These are phyloP conservation scores for Tetragnatha versicolor DNA, from an alignment of 1,140 invertebrate genomes.

Conservation along the genomic window DNA sequence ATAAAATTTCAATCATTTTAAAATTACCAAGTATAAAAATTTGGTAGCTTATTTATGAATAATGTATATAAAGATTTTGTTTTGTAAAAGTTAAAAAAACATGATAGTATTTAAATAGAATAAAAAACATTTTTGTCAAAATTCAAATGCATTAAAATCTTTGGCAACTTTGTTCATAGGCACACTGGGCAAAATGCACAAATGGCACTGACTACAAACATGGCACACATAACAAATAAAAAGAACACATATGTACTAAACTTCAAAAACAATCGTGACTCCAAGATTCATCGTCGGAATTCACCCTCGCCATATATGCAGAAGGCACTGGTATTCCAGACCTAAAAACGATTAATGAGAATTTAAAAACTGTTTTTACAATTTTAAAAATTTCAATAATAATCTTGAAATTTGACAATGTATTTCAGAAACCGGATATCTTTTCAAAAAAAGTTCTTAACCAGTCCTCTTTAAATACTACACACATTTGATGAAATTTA, in stretches of 20 bases:
- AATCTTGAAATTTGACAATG: no score
- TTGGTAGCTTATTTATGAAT: not conserved
- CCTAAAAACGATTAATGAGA: no score
- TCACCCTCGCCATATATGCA: not conserved
- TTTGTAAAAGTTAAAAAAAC: conserved; percentile 4
- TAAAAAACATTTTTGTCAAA: not conserved
- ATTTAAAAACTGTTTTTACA: no score
- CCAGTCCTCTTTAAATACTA: no score
- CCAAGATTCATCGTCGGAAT: conserved; percentile 34
- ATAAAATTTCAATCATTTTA: not conserved
- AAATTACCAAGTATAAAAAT: not conserved
- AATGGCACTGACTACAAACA: conserved; percentile 24
- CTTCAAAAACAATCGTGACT: conserved; percentile 37
- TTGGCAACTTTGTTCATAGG: conserved; percentile 32
- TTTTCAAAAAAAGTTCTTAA: no score
- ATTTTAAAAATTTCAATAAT: no score
- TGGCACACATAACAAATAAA: conserved; percentile 35
- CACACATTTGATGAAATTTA: no score
- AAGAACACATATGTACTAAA: not conserved
- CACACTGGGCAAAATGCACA: conserved; percentile 26
- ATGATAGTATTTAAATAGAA: not conserved
- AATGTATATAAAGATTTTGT: not conserved
- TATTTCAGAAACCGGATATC: no score
- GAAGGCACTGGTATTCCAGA: conserved; percentile 50
- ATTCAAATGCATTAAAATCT: conserved; percentile 14